phyloP scores from a whole-genome alignment of 2,888 invertebrate species.

The Neuroscelio doddi region DNA sequence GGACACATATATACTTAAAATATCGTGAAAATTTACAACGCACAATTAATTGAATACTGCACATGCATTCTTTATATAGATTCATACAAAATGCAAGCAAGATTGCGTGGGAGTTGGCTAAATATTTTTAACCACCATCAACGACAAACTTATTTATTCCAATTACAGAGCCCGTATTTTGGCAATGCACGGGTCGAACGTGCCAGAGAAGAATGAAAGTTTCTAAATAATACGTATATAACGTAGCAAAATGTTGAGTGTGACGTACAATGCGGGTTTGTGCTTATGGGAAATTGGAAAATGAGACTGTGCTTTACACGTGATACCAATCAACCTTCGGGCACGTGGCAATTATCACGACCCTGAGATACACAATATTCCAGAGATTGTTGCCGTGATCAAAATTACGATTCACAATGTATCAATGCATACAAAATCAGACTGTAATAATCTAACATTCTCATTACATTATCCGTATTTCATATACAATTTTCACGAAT shows the following conservation, averaged over 20 bases:
- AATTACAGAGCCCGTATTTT: conserved; percentile 62
- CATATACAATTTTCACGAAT: too few relatives aligned
- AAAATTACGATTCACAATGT: too few relatives aligned
- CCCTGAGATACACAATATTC: too few relatives aligned
- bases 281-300: conserved; percentile 38
- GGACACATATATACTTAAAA: too few relatives aligned
- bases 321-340: conserved; percentile 6
- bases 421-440: too few relatives aligned
- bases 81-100: too few relatives aligned
- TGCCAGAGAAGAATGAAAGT: conserved; percentile 3
- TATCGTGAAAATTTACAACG: too few relatives aligned
- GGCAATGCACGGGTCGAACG: conserved; percentile 47
- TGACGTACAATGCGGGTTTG: conserved; percentile 16
- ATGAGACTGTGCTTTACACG: conserved; percentile 14
- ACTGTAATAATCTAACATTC: too few relatives aligned
- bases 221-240: conserved; percentile 22
- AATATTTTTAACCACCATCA: conserved; percentile 49
- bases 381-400: too few relatives aligned
- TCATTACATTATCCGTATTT: too few relatives aligned
- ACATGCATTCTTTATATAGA: too few relatives aligned
- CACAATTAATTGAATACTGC: too few relatives aligned
- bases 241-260: conserved; percentile 31
- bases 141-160: conserved; percentile 52
- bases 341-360: conserved; percentile 26
- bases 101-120: conserved; percentile 39